phyloP scores from a whole-genome alignment of 2,113 vertebrate species.

The Mustela lutreola region DNA sequence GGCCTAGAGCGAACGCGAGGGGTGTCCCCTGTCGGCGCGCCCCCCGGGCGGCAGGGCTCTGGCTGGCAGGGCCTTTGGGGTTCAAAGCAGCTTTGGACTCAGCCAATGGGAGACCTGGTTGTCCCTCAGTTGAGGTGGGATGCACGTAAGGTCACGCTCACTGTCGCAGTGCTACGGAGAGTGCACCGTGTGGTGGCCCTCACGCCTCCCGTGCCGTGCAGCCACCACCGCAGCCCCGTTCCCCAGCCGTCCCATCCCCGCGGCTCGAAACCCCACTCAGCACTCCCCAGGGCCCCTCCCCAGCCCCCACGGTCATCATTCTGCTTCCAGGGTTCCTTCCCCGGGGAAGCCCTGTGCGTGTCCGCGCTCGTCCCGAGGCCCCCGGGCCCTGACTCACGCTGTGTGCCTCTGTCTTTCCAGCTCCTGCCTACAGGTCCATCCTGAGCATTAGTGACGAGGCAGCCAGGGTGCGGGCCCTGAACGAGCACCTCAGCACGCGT shows the following conservation, averaged over 20 bases:
- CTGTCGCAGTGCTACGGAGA: not conserved
- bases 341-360: accelerated
- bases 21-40: not conserved
- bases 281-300: accelerated
- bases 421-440: conserved; percentile 93
- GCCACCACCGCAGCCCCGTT: too few species aligned
- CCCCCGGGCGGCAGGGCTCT: not conserved
- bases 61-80: not conserved
- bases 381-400: conserved; percentile 69
- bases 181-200: accelerated
- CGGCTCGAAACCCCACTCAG: accelerated
- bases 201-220: accelerated
- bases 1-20: too few species aligned
- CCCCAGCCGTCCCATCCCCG: accelerated
- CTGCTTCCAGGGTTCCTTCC: accelerated
- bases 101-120: not conserved
- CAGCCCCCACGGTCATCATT: accelerated
- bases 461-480: conserved; percentile 91
- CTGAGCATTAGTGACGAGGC: conserved; percentile 93
- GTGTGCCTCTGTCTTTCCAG: conserved; percentile 94
- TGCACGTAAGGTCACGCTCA: accelerated
- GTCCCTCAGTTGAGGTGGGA: not conserved
- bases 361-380: not conserved
- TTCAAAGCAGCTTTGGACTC: not conserved
- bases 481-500: conserved; percentile 94